A percentile compares a stretch with the other conserved stretches of the same genome.
These are phyloP conservation scores for Cephus pygmeus DNA, from an alignment of 2,888 invertebrate genomes.

Conservation along the genomic window DNA sequence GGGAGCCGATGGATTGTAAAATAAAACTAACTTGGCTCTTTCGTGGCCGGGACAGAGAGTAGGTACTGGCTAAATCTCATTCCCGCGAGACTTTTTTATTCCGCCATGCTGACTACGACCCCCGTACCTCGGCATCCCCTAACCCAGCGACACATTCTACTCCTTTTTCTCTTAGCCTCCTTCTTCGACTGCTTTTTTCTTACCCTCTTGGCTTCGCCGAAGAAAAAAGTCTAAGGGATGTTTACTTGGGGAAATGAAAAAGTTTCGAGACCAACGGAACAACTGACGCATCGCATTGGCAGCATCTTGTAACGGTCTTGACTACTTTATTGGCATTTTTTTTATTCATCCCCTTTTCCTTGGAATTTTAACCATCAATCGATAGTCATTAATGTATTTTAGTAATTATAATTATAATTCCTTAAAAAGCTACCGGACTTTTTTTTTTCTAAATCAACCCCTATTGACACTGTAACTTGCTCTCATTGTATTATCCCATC, in stretches of 20 bases:
- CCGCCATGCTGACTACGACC: not conserved
- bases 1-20: constrained; percentile 64
- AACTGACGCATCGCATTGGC: not conserved
- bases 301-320: not conserved
- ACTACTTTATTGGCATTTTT: not conserved
- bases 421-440: not conserved
- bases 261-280: constrained; percentile 19
- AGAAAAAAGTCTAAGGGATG: constrained; percentile 17
- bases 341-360: not conserved
- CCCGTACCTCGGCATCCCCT: constrained; percentile 9
- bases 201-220: constrained; percentile 7
- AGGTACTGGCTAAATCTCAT: constrained; percentile 61
- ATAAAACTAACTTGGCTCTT: constrained; percentile 66
- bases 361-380: not conserved
- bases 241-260: constrained; percentile 27
- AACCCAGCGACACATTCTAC: not conserved
- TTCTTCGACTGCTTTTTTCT: not conserved
- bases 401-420: not conserved
- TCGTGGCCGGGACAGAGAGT: constrained; percentile 54
- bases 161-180: not conserved
- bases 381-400: not conserved
- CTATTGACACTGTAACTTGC: not conserved
- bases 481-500: not conserved
- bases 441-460: not conserved
- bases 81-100: constrained; percentile 49